phyloP scores from a whole-genome alignment of 2,888 invertebrate species.

The Chirona hameri region DNA sequence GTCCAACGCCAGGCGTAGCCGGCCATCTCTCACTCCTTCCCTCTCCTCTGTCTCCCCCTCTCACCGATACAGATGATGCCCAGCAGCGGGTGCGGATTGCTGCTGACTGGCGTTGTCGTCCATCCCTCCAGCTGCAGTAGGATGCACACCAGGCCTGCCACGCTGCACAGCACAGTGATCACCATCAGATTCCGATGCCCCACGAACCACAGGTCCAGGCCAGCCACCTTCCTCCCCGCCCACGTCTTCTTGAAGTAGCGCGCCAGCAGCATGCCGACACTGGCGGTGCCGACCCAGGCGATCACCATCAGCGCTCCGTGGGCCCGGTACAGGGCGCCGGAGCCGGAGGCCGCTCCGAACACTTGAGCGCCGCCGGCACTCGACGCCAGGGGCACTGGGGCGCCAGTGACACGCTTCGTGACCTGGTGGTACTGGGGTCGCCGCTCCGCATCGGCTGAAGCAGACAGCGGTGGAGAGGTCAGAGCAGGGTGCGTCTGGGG shows the following conservation, averaged over 20 bases:
- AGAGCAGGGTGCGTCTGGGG: too few relatives aligned
- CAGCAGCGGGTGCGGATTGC: constrained; percentile 50
- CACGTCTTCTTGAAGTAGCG: constrained; percentile 86
- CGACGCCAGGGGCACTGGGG: constrained; percentile 54
- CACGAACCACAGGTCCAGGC: constrained; percentile 92
- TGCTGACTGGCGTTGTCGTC: constrained; percentile 46
- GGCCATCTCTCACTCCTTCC: background rate
- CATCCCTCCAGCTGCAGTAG: constrained; percentile 62
- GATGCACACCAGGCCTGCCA: constrained; percentile 74
- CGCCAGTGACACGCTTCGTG: constrained; percentile 50
- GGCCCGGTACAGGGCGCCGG: constrained; percentile 66
- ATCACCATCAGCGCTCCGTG: constrained; percentile 83
- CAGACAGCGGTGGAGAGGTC: background rate
- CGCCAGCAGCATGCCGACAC: constrained; percentile 78
- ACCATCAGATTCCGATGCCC: constrained; percentile 84
- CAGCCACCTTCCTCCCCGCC: constrained; percentile 73
- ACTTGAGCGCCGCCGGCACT: too few relatives aligned
- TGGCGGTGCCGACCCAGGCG: constrained; percentile 85
- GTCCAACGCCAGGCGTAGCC: too few relatives aligned
- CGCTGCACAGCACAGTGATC: constrained; percentile 71
- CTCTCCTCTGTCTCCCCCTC: background rate
- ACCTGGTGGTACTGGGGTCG: constrained; percentile 38
- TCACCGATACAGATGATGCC: constrained; percentile 31
- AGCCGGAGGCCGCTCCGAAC: constrained; percentile 60
- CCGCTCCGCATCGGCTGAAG: constrained; percentile 31